Conservation (phyloP, 1,140 invertebrate species). For the Pristionchus pacificus region DNA sequence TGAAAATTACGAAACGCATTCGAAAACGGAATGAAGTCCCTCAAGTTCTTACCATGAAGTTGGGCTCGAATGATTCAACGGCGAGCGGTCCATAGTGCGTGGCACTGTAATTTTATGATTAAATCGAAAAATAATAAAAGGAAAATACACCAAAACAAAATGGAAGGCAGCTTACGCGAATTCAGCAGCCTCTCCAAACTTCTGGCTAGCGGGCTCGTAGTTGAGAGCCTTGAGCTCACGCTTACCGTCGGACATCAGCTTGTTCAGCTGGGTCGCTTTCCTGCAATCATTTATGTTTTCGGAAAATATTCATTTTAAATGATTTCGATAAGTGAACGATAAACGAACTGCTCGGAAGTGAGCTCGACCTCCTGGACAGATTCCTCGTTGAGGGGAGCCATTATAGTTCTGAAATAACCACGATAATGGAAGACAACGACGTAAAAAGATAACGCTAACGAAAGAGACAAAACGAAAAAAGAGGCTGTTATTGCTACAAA, state of each 20-base stretch:
- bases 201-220: background rate
- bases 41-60: no score
- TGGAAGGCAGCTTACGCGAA: background rate
- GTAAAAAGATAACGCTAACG: background rate
- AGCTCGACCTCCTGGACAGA: background rate
- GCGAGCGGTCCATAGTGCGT: background rate
- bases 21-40: no score
- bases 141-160: background rate
- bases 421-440: background rate
- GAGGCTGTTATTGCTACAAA: background rate
- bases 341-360: background rate
- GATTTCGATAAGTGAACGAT: no score
- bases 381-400: background rate
- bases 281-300: background rate
- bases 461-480: background rate
- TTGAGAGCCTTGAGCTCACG: background rate
- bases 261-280: background rate
- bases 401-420: background rate
- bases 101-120: no score
- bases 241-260: background rate
- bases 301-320: background rate
- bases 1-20: no score
- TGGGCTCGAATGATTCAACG: background rate
- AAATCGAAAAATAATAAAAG: no score
- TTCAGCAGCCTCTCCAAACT: background rate